phyloP scores from a whole-genome alignment of 1,140 invertebrate species.

The Ceratina japonica region DNA sequence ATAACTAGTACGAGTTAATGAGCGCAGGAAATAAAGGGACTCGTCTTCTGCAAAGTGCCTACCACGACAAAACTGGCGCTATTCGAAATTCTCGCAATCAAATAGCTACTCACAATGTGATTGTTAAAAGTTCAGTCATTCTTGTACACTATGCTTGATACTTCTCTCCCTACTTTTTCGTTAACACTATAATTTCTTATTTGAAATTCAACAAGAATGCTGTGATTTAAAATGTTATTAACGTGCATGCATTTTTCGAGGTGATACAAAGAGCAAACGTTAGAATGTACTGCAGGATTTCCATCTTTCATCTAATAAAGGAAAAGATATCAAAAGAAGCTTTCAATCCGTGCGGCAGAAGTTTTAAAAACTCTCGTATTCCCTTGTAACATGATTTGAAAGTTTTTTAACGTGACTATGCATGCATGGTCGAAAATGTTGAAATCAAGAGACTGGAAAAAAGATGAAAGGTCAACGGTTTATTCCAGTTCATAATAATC shows the following conservation, averaged over 20 bases:
- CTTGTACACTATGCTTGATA: no score
- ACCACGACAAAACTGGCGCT: background rate
- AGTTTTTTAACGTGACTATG: background rate
- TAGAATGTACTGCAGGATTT: background rate
- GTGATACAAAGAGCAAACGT: no score
- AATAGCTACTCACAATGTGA: background rate
- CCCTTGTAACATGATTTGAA: conserved; percentile 1
- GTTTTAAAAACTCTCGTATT: conserved; percentile 1
- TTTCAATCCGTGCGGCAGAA: background rate
- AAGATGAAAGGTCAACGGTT: background rate
- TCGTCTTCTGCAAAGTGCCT: conserved; percentile 23
- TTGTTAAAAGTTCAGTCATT: no score
- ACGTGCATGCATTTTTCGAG: no score
- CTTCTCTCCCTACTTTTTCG: no score
- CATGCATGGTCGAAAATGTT: background rate
- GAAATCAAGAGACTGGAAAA: background rate
- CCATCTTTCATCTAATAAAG: no score
- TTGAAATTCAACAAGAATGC: background rate
- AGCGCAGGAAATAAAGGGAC: conserved; percentile 22
- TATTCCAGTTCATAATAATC: background rate
- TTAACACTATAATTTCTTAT: no score
- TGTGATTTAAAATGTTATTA: background rate
- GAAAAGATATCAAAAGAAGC: background rate
- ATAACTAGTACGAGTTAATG: conserved; percentile 37
- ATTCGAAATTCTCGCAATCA: background rate